Evolutionary conservation across 1,140 invertebrate species (phyloP).

Genomic region (Monomorium pharaonis): DNA sequence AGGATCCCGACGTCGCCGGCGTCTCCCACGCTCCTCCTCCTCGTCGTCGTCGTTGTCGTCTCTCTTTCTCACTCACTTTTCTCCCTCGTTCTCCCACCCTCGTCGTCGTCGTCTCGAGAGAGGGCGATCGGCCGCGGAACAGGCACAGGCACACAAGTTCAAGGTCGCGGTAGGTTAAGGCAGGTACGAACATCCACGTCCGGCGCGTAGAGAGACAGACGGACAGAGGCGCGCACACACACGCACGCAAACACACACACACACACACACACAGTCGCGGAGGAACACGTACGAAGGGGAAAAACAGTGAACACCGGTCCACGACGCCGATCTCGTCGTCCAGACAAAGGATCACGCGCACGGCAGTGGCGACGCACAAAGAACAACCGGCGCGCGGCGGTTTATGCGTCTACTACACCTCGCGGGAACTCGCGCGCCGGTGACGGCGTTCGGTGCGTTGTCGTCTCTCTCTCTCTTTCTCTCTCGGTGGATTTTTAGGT

Average conservation of each 20-base stretch:
- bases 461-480: neutral
- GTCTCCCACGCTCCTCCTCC: neutral
- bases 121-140: conserved; percentile 57
- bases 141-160: conserved; percentile 67
- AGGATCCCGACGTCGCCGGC: conserved; percentile 36
- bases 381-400: conserved; percentile 20
- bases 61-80: neutral
- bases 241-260: neutral
- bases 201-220: no score
- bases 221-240: neutral
- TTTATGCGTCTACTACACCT: no score
- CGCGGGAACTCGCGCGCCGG: neutral
- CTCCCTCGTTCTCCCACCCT: conserved; percentile 35
- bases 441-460: no score
- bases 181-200: neutral
- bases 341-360: conserved; percentile 14
- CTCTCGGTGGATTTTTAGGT: conserved; percentile 47
- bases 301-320: neutral
- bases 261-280: no score
- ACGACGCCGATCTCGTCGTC: neutral
- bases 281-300: no score
- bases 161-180: conserved; percentile 59
- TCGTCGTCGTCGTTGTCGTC: neutral
- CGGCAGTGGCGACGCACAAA: neutral
- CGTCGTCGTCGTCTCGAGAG: conserved; percentile 13